A percentile compares a stretch with the other conserved stretches of the same genome.
phyloP scores from a whole-genome alignment of 1,140 invertebrate species.

The Drosophila saltans region DNA sequence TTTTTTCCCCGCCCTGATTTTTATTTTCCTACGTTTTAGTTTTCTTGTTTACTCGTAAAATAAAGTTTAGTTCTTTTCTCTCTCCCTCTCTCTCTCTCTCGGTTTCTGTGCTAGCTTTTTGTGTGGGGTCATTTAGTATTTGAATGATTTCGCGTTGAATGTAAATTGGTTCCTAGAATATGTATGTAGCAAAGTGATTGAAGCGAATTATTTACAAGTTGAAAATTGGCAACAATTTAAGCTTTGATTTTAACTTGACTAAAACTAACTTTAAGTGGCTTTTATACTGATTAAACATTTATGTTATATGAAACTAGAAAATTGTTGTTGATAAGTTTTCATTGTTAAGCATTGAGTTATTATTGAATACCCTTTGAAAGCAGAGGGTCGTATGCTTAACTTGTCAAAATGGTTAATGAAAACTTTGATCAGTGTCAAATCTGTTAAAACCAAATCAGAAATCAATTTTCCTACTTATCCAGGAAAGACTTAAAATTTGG shows the following conservation, averaged over 20 bases:
- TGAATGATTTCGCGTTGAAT: slow-evolving; percentile 48
- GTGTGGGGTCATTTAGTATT: slow-evolving; percentile 31
- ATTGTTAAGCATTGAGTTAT: slow-evolving; percentile 29
- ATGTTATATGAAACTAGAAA: slow-evolving; percentile 22
- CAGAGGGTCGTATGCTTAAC: no score
- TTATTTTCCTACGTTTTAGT: slow-evolving; percentile 9
- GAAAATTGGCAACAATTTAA: not conserved
- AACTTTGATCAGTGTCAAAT: no score
- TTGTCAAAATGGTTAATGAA: no score
- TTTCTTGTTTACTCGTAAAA: slow-evolving; percentile 29
- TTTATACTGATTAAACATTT: slow-evolving; percentile 46
- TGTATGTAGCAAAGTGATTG: slow-evolving; percentile 1
- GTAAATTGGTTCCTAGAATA: slow-evolving; percentile 40
- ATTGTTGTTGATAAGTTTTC: slow-evolving; percentile 44
- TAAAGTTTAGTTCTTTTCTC: slow-evolving; percentile 32
- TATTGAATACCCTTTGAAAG: not conserved
- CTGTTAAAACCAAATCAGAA: no score
- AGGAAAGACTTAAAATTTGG: no score
- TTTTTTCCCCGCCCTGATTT: not conserved
- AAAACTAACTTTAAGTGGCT: slow-evolving; percentile 30
- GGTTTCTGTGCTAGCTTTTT: not conserved
- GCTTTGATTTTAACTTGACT: not conserved
- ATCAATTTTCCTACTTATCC: no score
- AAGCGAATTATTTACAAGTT: not conserved
- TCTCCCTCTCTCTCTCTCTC: not conserved